These are phyloP conservation scores for Zoanthus sansibaricus DNA, from an alignment of 92 coral and sea anemone genomes.

Conservation along the genomic window DNA sequence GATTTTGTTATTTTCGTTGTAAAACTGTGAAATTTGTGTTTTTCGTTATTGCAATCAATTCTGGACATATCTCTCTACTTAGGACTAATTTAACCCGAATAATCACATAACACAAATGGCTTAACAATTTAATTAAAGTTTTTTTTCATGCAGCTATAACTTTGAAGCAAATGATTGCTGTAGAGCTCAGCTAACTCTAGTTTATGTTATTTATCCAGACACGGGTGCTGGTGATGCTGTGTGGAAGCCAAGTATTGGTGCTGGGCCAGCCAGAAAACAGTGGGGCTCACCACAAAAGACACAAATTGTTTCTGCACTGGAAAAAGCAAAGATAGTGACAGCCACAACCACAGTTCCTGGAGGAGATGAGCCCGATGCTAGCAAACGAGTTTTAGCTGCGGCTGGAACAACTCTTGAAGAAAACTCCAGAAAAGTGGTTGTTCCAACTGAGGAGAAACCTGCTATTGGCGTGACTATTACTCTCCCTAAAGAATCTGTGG, in stretches of 20 bases:
- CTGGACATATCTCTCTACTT: no score
- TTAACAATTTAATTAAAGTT: no score
- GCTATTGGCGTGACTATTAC: constrained; percentile 90
- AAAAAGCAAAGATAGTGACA: constrained; percentile 85
- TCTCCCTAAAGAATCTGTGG: constrained; percentile 56
- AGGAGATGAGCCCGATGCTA: constrained; percentile 66
- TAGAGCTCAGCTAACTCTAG: constrained; percentile 4
- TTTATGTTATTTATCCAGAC: constrained; percentile 53
- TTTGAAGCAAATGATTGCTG: neutral
- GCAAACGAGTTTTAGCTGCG: constrained; percentile 35
- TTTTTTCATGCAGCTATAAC: neutral
- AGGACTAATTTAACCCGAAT: no score
- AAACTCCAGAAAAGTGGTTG: constrained; percentile 38
- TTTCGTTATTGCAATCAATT: no score
- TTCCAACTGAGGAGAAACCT: constrained; percentile 48
- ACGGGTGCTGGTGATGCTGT: constrained; percentile 90
- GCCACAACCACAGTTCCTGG: constrained; percentile 77
- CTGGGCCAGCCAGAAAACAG: constrained; percentile 71
- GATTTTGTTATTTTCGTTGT: no score
- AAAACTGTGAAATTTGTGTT: no score
- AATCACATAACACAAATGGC: no score
- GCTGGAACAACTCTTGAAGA: constrained; percentile 23
- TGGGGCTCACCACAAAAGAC: constrained; percentile 93
- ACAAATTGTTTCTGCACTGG: constrained; percentile 89
- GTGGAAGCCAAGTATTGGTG: constrained; percentile 72